Percentiles rank a stretch among this genome's conserved stretches.
Conservation (phyloP, 1,140 invertebrate genomes). For the Megathymus violae region DNA sequence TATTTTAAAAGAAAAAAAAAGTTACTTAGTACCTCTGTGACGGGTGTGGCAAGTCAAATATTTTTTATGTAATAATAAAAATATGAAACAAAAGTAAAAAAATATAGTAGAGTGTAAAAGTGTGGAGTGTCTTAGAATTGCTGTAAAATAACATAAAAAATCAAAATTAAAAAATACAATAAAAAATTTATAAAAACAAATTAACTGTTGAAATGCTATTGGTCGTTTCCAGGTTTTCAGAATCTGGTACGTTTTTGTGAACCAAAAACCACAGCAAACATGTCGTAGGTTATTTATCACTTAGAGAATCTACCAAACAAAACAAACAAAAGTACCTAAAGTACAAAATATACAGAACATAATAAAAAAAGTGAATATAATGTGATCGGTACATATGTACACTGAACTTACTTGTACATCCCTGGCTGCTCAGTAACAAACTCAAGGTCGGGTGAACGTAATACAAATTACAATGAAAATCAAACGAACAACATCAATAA, state of each 20-base stretch:
- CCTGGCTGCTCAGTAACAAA: conserved; percentile 54
- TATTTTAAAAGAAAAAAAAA: too few relatives aligned
- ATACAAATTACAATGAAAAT: conserved; percentile 42
- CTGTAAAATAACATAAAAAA: conserved; percentile 25
- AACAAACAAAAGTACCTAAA: background rate
- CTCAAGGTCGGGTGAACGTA: conserved; percentile 24
- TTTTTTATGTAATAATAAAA: too few relatives aligned
- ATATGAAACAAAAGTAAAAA: conserved; percentile 21
- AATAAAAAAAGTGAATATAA: conserved; percentile 29
- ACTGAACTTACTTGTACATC: conserved; percentile 57
- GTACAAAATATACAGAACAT: conserved; percentile 17
- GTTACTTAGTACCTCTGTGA: too few relatives aligned
- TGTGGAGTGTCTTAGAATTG: conserved; percentile 6
- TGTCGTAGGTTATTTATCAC: too few relatives aligned
- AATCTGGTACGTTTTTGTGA: background rate
- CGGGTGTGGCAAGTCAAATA: too few relatives aligned
- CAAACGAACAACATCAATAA: conserved; percentile 47
- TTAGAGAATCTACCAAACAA: too few relatives aligned
- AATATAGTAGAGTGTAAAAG: background rate
- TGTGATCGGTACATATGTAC: conserved; percentile 25
- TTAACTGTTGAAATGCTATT: conserved; percentile 27
- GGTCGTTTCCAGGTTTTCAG: too few relatives aligned
- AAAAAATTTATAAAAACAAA: conserved; percentile 9
- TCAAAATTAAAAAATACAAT: conserved; percentile 25
- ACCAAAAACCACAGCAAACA: too few relatives aligned